Percentiles rank a stretch among this genome's conserved stretches.
Evolutionary conservation across 92 coral and sea anemone genomes (phyloP).

Genomic region (Metridium senile): DNA sequence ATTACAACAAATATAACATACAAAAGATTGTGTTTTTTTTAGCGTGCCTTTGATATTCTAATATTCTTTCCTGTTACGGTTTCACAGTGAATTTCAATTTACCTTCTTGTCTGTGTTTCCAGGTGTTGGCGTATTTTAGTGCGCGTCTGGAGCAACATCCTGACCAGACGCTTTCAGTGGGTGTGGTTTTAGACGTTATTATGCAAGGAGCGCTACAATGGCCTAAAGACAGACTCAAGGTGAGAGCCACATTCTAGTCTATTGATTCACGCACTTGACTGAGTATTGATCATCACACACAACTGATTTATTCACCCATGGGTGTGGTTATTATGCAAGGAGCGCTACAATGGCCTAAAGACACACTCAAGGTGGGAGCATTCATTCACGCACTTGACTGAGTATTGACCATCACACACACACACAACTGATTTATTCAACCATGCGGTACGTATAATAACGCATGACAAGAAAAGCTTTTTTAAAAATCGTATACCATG

Average conservation of each 20-base stretch:
- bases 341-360: slow-evolving; percentile 94
- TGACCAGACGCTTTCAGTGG: slow-evolving; percentile 94
- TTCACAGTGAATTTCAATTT: not conserved
- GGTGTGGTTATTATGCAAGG: slow-evolving; percentile 98
- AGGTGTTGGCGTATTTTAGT: slow-evolving; percentile 97
- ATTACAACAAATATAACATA: no score
- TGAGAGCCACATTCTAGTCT: slow-evolving; percentile 17
- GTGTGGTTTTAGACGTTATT: slow-evolving; percentile 94
- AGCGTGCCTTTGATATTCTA: no score
- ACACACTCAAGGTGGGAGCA: slow-evolving; percentile 87
- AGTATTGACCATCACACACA: no score
- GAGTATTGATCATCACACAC: no score
- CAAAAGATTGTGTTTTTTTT: no score
- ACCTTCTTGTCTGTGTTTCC: not conserved
- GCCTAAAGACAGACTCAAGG: slow-evolving; percentile 98
- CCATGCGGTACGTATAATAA: no score
- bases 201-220: slow-evolving; percentile 96
- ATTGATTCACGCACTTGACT: not conserved
- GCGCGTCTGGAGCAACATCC: slow-evolving; percentile 98
- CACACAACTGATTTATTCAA: no score
- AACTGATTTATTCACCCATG: no score
- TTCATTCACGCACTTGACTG: not conserved
- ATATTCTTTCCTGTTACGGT: not conserved
- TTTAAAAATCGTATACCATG: no score
- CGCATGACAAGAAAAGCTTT: no score